Base-by-base conservation (phyloP, 2,888 invertebrate species). In the Orthonychiurus folsomi region DNA sequence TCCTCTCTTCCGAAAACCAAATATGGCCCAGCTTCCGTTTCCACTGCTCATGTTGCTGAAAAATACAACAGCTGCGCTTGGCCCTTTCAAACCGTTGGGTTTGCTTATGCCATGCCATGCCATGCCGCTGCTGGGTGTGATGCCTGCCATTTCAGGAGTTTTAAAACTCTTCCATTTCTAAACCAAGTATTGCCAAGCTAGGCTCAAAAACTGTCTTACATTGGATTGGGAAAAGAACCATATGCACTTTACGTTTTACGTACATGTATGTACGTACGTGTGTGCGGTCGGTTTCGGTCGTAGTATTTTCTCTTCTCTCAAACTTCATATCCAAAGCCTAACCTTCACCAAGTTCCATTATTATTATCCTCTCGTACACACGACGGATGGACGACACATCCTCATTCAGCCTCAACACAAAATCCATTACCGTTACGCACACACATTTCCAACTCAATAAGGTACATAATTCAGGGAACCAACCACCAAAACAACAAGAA, bases 21-120 rank as follows among this genome's bases (percentile, higher is more conserved):
- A 15, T 37, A 37, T 37, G 37, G 37, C 37, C 37, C 37, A 37
- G 37, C 37, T 37, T 37, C 37, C 37, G 37, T 37, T 37, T 37
- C 37, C 5, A 5, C 52, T 48, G 48, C n/a, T 48, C 48, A n/a
- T 48, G 12, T 48, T 12, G 24, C 20, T 21, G 52, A 52, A 52
- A 52, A 52, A 52, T 52, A 23, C 52, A 52, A 52, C 52, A 52
- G 52, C 52, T 52, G 52, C 52, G n/a, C 52, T 52, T 20, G 52
- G 5, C 21, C 20, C 20, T 23, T 52, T n/a, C 37, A 37, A 37
- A 37, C 37, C 37, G 37, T 37, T 37, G 37, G n/a, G n/a, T n/a
- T 37, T 37, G 37, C 37, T 37, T 37, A 15, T 37, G 15, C n/a
- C 37, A 37, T 37, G 37, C 9, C 5, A 37, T 15, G n/a, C n/a